Evolutionary conservation across 2,797 vertebrate genomes (phyloP).

Genomic region (Catostomus latipinnis): DNA sequence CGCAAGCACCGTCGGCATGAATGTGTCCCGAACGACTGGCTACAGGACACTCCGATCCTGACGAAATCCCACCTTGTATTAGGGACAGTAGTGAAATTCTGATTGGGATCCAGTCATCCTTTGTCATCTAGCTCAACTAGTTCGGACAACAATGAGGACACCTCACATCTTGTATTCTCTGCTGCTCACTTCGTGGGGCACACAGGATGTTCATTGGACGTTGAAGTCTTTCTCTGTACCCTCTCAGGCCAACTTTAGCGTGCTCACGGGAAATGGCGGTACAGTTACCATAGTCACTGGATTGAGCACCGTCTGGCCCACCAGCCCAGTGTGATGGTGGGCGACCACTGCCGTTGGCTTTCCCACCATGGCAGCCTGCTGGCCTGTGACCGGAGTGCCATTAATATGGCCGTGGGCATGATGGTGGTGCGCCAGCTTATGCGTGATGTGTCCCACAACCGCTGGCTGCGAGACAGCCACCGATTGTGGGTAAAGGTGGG

Average conservation of each 20-base stretch:
- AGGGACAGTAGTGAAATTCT: constrained; percentile 12
- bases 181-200: background rate
- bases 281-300: constrained; percentile 98
- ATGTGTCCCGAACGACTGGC: background rate
- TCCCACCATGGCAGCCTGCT: constrained; percentile 74
- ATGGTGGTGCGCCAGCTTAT: constrained; percentile 84
- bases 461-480: constrained; percentile 88
- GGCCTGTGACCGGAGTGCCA: constrained; percentile 65
- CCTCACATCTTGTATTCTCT: background rate
- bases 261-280: constrained; percentile 94
- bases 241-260: constrained; percentile 89
- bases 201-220: background rate
- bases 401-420: constrained; percentile 82
- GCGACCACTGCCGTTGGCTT: constrained; percentile 87
- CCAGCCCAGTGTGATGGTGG: constrained; percentile 85
- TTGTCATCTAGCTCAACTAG: background rate
- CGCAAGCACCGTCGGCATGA: background rate
- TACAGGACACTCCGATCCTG: constrained; percentile 4
- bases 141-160: no score
- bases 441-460: constrained; percentile 91
- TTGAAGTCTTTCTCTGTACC: background rate
- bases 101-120: background rate
- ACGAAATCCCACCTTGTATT: background rate
- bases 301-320: constrained; percentile 93
- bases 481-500: constrained; percentile 91